Conservation (phyloP, 2,797 vertebrate genomes). For the Neopelma chrysocephalum region DNA sequence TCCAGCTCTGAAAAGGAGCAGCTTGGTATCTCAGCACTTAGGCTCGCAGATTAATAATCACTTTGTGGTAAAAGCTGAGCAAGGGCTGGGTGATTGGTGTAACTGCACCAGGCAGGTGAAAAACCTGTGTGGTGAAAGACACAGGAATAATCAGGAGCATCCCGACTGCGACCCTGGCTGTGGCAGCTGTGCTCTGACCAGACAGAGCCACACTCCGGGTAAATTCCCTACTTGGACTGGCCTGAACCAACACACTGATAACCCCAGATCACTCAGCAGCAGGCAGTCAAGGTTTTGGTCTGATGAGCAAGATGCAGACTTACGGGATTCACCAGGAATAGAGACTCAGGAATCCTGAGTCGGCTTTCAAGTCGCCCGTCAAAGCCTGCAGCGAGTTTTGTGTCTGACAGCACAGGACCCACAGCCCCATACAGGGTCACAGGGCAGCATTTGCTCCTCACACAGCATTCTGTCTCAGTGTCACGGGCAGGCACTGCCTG, state of each 20-base stretch:
- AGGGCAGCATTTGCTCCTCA: neutral
- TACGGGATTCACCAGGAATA: neutral
- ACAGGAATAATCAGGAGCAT: neutral
- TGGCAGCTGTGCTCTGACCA: neutral
- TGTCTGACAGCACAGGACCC: neutral
- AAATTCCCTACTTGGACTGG: neutral
- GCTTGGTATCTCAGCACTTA: neutral
- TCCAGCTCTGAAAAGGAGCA: neutral
- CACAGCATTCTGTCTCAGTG: neutral
- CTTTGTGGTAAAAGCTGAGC: neutral
- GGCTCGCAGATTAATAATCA: neutral
- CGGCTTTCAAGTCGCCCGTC: neutral
- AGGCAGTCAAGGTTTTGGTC: neutral
- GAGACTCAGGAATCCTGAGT: neutral
- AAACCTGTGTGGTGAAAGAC: neutral
- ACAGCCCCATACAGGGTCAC: neutral
- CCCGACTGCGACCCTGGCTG: neutral
- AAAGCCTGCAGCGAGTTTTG: neutral
- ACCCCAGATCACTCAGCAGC: neutral
- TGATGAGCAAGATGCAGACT: neutral
- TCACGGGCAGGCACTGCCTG: neutral
- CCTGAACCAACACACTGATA: neutral
- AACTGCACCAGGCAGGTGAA: neutral
- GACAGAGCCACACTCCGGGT: neutral
- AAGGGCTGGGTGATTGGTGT: neutral